Evolutionary conservation across 1,140 invertebrate species (phyloP).

Genomic region (Drosophila rufa): DNA sequence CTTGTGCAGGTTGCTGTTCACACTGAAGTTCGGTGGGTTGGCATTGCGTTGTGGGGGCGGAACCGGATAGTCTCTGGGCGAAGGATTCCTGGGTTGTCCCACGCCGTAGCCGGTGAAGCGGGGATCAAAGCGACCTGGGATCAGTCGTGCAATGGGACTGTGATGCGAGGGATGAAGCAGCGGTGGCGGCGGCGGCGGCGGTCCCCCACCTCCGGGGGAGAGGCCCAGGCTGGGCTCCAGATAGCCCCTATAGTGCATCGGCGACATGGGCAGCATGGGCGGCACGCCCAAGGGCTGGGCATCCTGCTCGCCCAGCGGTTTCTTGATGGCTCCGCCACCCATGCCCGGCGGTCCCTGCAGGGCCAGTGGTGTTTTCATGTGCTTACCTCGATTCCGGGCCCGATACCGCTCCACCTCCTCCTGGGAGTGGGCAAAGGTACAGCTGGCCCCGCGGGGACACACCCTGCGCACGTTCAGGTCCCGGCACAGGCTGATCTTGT

Average conservation of each 20-base stretch:
- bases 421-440: constrained; percentile 96
- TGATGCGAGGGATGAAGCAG: constrained; percentile 48
- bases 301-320: constrained; percentile 48
- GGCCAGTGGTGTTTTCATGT: constrained; percentile 53
- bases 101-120: constrained; percentile 57
- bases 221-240: constrained; percentile 47
- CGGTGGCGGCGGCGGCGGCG: constrained; percentile 32
- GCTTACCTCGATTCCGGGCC: constrained; percentile 73
- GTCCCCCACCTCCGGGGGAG: constrained; percentile 14
- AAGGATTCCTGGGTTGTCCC: constrained; percentile 29
- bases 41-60: constrained; percentile 46
- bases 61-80: constrained; percentile 42
- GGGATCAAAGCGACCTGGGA: constrained; percentile 55
- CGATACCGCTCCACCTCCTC: constrained; percentile 94
- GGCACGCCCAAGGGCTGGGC: constrained; percentile 14
- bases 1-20: constrained; percentile 46
- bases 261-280: constrained; percentile 64
- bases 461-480: constrained; percentile 91
- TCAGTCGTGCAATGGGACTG: constrained; percentile 61
- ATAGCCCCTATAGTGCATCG: constrained; percentile 65
- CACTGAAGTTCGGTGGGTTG: constrained; percentile 74
- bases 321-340: constrained; percentile 45
- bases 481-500: constrained; percentile 96
- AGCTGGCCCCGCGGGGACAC: constrained; percentile 94
- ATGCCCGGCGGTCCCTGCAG: constrained; percentile 25